Evolutionary conservation across 2,797 vertebrate species (phyloP).

Genomic region (Peromyscus attwateri): DNA sequence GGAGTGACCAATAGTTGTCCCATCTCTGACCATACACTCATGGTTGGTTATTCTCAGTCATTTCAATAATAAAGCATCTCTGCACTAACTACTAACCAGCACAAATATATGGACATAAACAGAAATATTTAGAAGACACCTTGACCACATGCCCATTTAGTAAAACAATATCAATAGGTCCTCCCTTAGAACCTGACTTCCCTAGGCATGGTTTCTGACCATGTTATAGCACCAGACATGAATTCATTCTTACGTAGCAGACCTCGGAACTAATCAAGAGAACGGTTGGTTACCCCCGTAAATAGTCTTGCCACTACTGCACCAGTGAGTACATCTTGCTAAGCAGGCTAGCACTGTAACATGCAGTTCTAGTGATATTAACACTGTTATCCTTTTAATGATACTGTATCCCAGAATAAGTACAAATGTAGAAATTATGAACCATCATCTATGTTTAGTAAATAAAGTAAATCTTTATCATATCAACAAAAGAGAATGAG

Average conservation of each 20-base stretch:
- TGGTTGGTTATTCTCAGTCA: background rate
- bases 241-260: background rate
- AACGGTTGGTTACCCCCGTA: too few relatives aligned
- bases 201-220: background rate
- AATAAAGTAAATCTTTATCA: background rate
- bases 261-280: background rate
- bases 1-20: too few relatives aligned
- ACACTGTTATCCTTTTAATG: background rate
- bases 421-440: background rate
- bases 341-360: too few relatives aligned
- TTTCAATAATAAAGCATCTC: background rate
- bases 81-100: background rate
- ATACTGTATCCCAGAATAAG: slow-evolving; percentile 15
- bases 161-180: background rate
- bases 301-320: too few relatives aligned
- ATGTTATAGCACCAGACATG: background rate
- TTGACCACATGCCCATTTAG: background rate
- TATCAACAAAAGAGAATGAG: background rate
- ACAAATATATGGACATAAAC: background rate
- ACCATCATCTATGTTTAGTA: background rate
- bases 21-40: too few relatives aligned
- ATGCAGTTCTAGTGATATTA: background rate
- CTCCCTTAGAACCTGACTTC: too few relatives aligned
- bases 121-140: background rate
- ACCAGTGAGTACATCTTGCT: too few relatives aligned